A percentile compares a stretch with the other conserved stretches of the same genome.
phyloP scores from a whole-genome alignment of 2,797 vertebrate species.

The Poecilia velifera region DNA sequence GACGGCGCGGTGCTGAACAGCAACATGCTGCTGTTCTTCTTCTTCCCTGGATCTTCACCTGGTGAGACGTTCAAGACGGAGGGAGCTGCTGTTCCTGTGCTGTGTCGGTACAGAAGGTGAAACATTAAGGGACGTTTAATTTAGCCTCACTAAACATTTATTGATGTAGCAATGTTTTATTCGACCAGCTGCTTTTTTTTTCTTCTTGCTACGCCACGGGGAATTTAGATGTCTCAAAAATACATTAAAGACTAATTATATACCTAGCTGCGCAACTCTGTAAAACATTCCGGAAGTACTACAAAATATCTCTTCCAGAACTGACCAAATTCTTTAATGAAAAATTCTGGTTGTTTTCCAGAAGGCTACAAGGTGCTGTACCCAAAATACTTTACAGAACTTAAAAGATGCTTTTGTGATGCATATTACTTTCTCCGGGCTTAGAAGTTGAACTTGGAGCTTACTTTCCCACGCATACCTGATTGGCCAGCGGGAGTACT shows the following conservation, averaged over 20 bases:
- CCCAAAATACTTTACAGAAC: not conserved
- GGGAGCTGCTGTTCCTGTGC: constrained; percentile 22
- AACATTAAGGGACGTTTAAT: not conserved
- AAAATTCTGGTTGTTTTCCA: not conserved
- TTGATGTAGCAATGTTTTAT: not conserved
- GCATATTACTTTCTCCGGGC: not conserved
- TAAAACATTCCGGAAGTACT: not conserved
- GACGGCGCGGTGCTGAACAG: constrained; percentile 25
- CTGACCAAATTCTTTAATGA: not conserved
- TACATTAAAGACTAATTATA: not conserved
- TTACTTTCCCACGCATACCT: not conserved
- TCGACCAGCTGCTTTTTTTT: not conserved
- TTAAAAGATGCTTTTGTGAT: not conserved
- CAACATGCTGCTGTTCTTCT: constrained; percentile 44
- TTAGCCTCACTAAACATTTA: not conserved
- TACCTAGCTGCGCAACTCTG: not conserved
- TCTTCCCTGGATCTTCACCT: not conserved
- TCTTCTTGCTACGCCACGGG: not conserved
- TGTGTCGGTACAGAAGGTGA: constrained; percentile 48
- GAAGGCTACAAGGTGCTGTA: not conserved
- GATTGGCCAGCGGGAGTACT: too few relatives aligned
- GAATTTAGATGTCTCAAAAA: not conserved
- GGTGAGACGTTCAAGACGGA: not conserved
- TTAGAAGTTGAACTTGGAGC: not conserved
- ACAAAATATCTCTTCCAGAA: not conserved